Evolutionary conservation across 2,888 invertebrate species (phyloP), one percentile per base, ranked within the genome.

Genomic region (Cecidostiba fungosa): DNA sequence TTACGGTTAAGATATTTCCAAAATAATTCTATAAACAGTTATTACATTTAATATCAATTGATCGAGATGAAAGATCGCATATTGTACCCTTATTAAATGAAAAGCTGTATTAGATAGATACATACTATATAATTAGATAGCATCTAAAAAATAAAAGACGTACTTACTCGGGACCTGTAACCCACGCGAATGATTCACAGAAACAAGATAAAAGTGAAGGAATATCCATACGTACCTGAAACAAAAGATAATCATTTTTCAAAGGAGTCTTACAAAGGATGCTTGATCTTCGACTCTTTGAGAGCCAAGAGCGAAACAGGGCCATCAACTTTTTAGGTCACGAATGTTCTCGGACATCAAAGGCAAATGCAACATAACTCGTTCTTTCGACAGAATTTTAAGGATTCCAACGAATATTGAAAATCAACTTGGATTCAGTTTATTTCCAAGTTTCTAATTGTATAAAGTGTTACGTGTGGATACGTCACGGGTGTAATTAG

Each of bases 151-250:
- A 76, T 32, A 26, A 73, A 29, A 29, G 26, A 16, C 23, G 19
- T 80, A 80, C 80, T 80, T 36, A 80, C 80, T 72, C 29, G 16
- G 8, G 3, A 14, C 4, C 29, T 29, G 29, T 26, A 47, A 66
- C 29, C 29, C 70, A 32, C 26, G 36, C 32, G 36, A 72, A 62
- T 12, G 59, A 0, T 19, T 47, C 23, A 79, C 39, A 83, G 76
- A 79, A 39, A 70, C 66, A 70, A 54, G 77, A 77, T 39, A 83
- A 76, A 74, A 77, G 73, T 72, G 87, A 79, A 47, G n/a, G 23
- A 10, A 84, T 62, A 54, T 85, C 76, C 70, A 81, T 89, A 89
- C 89, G 76, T 88, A 89, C 89, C 88, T 89, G 89, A 86, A 89
- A 89, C 88, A 89, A 87, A 87, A 84, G 70, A 87, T 50, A 88